These are phyloP conservation scores for Addax nasomaculatus DNA, from an alignment of 2,113 vertebrate genomes.

Conservation along the genomic window DNA sequence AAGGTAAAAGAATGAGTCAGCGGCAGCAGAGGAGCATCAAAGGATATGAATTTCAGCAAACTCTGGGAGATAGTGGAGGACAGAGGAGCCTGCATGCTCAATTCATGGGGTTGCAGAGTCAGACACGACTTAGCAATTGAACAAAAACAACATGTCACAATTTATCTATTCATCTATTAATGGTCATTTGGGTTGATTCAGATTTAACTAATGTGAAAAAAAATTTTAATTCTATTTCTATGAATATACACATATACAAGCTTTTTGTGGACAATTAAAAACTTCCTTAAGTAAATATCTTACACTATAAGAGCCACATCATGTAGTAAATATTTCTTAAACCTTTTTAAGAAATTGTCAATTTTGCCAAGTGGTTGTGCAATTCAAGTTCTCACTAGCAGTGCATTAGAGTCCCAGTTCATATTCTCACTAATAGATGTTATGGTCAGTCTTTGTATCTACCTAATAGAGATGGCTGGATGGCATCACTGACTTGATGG, in stretches of 20 bases:
- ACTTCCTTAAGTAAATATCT: background rate
- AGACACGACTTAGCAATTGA: background rate
- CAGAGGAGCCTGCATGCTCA: background rate
- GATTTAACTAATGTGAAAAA: background rate
- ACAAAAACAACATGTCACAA: background rate
- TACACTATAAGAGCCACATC: background rate
- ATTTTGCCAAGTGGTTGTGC: background rate
- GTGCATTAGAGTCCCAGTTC: background rate
- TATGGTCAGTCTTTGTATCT: background rate
- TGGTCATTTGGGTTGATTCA: background rate
- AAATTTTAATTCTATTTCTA: too few species aligned
- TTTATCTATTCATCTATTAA: background rate
- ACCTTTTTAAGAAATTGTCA: background rate
- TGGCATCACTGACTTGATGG: too few species aligned
- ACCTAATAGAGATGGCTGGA: background rate
- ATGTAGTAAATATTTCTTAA: background rate
- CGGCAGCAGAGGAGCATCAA: background rate
- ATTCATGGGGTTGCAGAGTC: background rate
- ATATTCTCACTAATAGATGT: background rate
- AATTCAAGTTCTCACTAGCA: background rate
- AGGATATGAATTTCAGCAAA: background rate
- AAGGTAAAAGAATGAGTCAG: background rate
- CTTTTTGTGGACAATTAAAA: background rate
- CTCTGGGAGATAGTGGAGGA: background rate
- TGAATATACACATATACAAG: background rate